Evolutionary conservation across 2,797 vertebrate genomes (phyloP).

Genomic region (Taenioides sp.): DNA sequence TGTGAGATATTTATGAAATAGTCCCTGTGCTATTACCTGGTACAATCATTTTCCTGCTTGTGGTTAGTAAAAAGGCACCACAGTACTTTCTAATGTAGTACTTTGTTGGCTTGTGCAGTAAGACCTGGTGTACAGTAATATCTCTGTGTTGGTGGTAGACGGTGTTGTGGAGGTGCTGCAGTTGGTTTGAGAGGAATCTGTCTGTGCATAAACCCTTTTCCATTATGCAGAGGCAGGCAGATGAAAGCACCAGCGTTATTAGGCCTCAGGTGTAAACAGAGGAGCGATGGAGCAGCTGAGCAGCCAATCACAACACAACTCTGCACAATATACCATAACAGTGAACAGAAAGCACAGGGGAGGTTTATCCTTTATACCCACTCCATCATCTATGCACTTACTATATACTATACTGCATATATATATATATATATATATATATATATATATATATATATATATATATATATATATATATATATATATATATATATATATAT

Average conservation of each 20-base stretch:
- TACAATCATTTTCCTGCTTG: no score
- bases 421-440: no score
- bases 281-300: neutral
- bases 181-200: neutral
- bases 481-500: no score
- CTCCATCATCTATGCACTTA: neutral
- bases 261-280: neutral
- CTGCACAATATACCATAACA: neutral
- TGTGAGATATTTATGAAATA: no score
- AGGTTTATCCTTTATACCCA: neutral
- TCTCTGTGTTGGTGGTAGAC: neutral
- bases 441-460: no score
- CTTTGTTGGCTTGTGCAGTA: neutral
- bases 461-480: no score
- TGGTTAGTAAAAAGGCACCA: no score
- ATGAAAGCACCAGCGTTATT: constrained; percentile 6
- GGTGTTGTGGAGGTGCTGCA: neutral
- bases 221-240: constrained; percentile 11
- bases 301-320: neutral
- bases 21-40: no score
- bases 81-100: neutral
- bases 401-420: no score
- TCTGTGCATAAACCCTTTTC: neutral
- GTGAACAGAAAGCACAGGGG: neutral
- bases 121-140: neutral